phyloP scores from a whole-genome alignment of 2,888 invertebrate species.

The Sphinx pinastri region DNA sequence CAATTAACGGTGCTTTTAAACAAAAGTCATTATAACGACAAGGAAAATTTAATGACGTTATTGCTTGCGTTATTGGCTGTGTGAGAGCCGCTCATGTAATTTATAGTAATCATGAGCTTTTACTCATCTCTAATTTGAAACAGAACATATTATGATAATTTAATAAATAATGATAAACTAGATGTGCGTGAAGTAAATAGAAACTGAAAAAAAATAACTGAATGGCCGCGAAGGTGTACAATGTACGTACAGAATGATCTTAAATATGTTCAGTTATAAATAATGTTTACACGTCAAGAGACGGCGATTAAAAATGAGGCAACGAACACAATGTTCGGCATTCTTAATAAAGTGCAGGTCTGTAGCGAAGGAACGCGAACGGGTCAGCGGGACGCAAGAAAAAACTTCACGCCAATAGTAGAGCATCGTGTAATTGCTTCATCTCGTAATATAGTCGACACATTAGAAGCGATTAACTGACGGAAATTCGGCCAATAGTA shows the following conservation, averaged over 20 bases:
- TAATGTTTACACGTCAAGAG: slow-evolving; percentile 46
- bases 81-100: background rate
- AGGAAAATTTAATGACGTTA: background rate
- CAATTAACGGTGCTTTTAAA: slow-evolving; percentile 12
- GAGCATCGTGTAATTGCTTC: slow-evolving; percentile 31
- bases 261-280: slow-evolving; percentile 37
- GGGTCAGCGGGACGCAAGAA: slow-evolving; percentile 59
- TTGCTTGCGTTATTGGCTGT: background rate
- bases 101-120: background rate
- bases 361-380: slow-evolving; percentile 38
- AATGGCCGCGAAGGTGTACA: slow-evolving; percentile 22
- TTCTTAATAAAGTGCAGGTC: slow-evolving; percentile 37
- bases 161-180: background rate
- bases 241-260: background rate
- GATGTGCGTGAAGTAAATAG: background rate
- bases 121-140: background rate
- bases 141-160: background rate
- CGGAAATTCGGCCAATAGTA: slow-evolving; percentile 32
- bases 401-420: slow-evolving; percentile 36
- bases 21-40: slow-evolving; percentile 13
- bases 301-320: slow-evolving; percentile 62
- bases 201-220: slow-evolving; percentile 31
- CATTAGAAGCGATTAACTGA: slow-evolving; percentile 33
- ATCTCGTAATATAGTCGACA: slow-evolving; percentile 35
- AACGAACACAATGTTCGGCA: slow-evolving; percentile 59